phyloP scores from a whole-genome alignment of 2,797 vertebrate species.

The Picus viridis region DNA sequence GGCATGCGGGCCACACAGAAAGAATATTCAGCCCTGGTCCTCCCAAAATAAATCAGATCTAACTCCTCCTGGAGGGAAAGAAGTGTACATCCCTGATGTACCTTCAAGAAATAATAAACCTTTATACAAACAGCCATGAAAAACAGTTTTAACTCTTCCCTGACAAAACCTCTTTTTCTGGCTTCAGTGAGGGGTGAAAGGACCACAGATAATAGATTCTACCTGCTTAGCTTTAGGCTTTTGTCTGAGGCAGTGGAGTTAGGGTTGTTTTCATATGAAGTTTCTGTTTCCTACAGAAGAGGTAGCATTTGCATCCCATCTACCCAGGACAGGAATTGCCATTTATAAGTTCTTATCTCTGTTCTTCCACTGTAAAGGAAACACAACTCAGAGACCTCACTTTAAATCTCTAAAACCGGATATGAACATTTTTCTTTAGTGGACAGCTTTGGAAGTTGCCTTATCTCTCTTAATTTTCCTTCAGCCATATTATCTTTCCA shows the following conservation, averaged over 20 bases:
- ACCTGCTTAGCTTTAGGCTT: not conserved
- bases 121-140: not conserved
- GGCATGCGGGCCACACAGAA: constrained; percentile 46
- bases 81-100: not conserved
- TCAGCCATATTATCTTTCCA: not conserved
- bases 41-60: constrained; percentile 44
- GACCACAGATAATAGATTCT: not conserved
- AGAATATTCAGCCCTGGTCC: not conserved
- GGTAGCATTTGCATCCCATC: not conserved
- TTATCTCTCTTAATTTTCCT: not conserved
- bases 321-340: not conserved
- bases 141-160: constrained; percentile 1
- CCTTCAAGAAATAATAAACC: constrained; percentile 35
- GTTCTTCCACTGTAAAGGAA: not conserved
- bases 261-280: not conserved
- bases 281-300: not conserved
- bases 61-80: not conserved
- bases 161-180: not conserved
- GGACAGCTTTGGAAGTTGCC: not conserved
- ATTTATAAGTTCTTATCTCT: not conserved
- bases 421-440: not conserved
- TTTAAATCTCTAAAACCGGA: not conserved
- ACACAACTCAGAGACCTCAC: not conserved
- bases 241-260: not conserved
- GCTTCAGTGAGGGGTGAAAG: not conserved